These are phyloP conservation scores for Patiria miniata DNA, from an alignment of 35 echinoderm and acorn worm species.

Conservation along the genomic window DNA sequence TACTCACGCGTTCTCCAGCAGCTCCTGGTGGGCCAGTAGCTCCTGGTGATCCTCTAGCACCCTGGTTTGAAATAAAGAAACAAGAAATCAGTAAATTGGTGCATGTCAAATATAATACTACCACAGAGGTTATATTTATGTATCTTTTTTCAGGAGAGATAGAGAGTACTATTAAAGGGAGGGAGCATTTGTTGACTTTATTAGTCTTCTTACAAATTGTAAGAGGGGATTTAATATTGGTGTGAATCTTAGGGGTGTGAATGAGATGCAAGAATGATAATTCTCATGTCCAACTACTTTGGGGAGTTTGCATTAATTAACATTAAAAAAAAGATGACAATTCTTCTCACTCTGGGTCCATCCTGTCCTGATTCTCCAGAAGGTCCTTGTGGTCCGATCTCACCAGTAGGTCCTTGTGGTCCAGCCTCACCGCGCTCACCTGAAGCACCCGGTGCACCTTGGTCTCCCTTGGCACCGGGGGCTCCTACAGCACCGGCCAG, in stretches of 20 bases:
- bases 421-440: conserved; percentile 33
- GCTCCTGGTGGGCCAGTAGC: conserved; percentile 62
- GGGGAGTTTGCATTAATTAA: too few relatives aligned
- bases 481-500: conserved; percentile 46
- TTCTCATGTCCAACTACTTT: too few relatives aligned
- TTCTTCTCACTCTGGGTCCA: conserved; percentile 13
- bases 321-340: not conserved
- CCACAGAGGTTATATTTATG: too few relatives aligned
- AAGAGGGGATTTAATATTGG: too few relatives aligned
- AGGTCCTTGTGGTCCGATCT: conserved; percentile 37
- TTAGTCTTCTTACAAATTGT: too few relatives aligned
- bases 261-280: too few relatives aligned
- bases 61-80: not conserved
- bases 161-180: too few relatives aligned
- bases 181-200: too few relatives aligned
- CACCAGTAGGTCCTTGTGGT: conserved; percentile 41
- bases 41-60: conserved; percentile 71
- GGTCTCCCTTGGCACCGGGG: conserved; percentile 56
- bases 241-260: too few relatives aligned
- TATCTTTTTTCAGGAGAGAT: too few relatives aligned
- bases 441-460: conserved; percentile 57
- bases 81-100: too few relatives aligned
- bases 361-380: conserved; percentile 49
- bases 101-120: too few relatives aligned
- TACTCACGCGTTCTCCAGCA: conserved; percentile 66